Base-by-base conservation (phyloP, 2,797 vertebrate species). In the Macropodus opercularis region DNA sequence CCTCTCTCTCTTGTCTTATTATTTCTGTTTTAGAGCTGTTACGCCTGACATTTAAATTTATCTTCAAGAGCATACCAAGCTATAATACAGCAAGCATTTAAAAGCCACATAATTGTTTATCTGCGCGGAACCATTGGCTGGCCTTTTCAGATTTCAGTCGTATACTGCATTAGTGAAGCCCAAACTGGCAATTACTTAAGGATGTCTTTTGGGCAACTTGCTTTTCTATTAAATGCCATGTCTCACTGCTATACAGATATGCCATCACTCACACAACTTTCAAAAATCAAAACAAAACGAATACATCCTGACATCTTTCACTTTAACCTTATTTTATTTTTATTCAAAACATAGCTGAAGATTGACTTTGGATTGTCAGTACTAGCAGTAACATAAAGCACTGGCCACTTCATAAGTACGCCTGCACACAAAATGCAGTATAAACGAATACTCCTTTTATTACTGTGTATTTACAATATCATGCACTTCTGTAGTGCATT, bases 61-160 rank as follows among this genome's bases (percentile, higher is more conserved):
- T 89, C 85, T 89, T 81, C 64, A 71, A 81, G 78, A 76, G 83
- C 81, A 81, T 83, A 75, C 61, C 72, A 84, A 87, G 85, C 87
- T 85, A 87, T 90, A 91, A 90, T 79, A 89, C 87, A 79, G 75
- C 73, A 80, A 77, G 75, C 83, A 76, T 90, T 87, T 86, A 90
- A 92, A 88, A 88, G 87, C 80, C 81, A 82, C 84, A 86, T 92
- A 91, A 93, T 92, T 92, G 90, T 91, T 91, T 90, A 91, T 92
- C 87, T 86, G 85, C 71, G 81, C 85, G 87, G 85, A 89, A 86
- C 85, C 85, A 89, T 78, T 84, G 78, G 84, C 78, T 91, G 92
- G 87, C 90, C 90, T 92, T 92, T 92, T 85, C 87, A 90, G 86
- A 86, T 82, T 89, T 81, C 86, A 84, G 77, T 84, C 63, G 79